These are phyloP conservation scores for Tetrao urogallus DNA, from an alignment of 2,113 vertebrate genomes.

Conservation along the genomic window DNA sequence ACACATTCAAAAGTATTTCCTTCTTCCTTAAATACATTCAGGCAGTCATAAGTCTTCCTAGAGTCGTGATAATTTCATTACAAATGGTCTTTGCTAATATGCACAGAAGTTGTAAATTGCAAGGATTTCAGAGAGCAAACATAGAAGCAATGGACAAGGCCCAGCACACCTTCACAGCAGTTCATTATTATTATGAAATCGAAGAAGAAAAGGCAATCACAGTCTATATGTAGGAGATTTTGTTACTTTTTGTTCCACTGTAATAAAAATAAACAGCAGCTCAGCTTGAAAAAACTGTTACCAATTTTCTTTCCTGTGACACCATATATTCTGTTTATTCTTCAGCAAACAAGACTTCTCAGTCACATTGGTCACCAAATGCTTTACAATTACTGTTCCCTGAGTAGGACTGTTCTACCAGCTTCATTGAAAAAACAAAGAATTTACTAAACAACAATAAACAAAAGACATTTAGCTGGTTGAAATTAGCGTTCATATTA, in stretches of 20 bases:
- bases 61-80: background rate
- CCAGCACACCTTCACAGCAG: background rate
- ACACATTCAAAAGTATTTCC: background rate
- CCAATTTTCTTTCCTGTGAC: background rate
- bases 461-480: background rate
- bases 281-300: background rate
- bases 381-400: background rate
- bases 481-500: background rate
- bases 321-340: background rate
- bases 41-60: background rate
- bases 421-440: background rate
- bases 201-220: background rate
- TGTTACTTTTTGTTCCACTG: background rate
- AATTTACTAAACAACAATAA: background rate
- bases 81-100: background rate
- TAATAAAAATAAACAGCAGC: background rate
- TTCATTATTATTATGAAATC: background rate
- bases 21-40: background rate
- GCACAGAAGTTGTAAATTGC: background rate
- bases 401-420: background rate
- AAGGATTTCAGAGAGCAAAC: background rate
- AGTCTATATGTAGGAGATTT: background rate
- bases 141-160: background rate
- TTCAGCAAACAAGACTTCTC: background rate
- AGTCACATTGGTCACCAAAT: background rate